phyloP scores from a whole-genome alignment of 1,140 invertebrate species.

The Papilio helenus region DNA sequence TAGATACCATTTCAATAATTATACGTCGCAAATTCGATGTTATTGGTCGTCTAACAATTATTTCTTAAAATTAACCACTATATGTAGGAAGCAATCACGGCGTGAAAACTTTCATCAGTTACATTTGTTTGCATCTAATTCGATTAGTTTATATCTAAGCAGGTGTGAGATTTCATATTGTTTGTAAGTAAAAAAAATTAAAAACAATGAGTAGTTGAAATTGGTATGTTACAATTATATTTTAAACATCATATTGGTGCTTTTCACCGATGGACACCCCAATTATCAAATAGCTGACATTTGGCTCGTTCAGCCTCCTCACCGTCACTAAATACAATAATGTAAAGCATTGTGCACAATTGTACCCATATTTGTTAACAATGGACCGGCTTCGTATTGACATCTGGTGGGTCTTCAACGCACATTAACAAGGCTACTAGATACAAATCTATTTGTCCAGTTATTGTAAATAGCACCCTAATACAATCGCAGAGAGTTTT shows the following conservation, averaged over 20 bases:
- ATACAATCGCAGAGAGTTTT: background rate
- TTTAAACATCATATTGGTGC: conserved; percentile 21
- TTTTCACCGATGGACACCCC: conserved; percentile 50
- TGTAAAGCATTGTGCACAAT: conserved; percentile 69
- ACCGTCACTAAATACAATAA: conserved; percentile 71
- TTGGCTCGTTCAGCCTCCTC: conserved; percentile 55
- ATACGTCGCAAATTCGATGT: no score
- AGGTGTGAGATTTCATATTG: background rate
- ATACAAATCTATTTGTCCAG: background rate
- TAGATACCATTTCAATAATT: no score
- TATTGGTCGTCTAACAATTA: no score
- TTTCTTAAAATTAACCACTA: no score
- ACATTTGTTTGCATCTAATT: no score
- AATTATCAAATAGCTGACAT: conserved; percentile 74
- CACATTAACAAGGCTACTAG: conserved; percentile 37
- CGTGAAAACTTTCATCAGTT: background rate
- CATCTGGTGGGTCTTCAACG: conserved; percentile 64
- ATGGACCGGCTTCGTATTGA: conserved; percentile 64
- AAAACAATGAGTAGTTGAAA: background rate
- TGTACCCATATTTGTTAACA: conserved; percentile 78
- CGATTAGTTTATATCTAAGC: background rate
- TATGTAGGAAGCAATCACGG: no score
- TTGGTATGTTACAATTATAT: conserved; percentile 42
- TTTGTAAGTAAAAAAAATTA: background rate
- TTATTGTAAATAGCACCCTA: conserved; percentile 1